phyloP scores from a whole-genome alignment of 2,113 vertebrate genomes.

The Capricornis sumatraensis region DNA sequence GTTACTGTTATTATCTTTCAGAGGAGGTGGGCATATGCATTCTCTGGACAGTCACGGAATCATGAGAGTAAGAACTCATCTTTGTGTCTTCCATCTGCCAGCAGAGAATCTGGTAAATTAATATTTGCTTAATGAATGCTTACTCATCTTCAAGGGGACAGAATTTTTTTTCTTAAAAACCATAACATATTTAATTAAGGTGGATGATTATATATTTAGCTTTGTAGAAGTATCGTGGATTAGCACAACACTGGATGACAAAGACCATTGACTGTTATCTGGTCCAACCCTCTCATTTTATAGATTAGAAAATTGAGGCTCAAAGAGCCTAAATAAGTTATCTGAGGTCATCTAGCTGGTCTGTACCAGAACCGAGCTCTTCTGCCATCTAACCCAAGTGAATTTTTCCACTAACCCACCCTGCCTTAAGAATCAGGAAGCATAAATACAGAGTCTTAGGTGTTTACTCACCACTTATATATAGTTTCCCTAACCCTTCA shows the following conservation, averaged over 20 bases:
- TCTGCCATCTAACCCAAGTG: neutral
- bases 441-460: conserved; percentile 49
- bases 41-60: neutral
- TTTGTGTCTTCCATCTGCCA: neutral
- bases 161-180: neutral
- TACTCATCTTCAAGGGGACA: neutral
- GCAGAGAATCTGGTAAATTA: neutral
- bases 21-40: neutral
- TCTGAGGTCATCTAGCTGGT: conserved; percentile 15
- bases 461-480: conserved; percentile 56
- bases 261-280: neutral
- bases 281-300: neutral
- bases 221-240: neutral
- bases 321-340: neutral
- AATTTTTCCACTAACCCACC: conserved; percentile 23
- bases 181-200: neutral
- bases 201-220: neutral
- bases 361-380: neutral
- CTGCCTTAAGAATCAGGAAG: conserved; percentile 52
- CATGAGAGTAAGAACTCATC: neutral
- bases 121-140: neutral
- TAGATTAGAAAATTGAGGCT: neutral
- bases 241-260: neutral
- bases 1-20: neutral
- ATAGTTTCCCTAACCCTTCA: conserved; percentile 65